phyloP scores from a whole-genome alignment of 2,113 vertebrate genomes.

The Typhlomys cinereus region DNA sequence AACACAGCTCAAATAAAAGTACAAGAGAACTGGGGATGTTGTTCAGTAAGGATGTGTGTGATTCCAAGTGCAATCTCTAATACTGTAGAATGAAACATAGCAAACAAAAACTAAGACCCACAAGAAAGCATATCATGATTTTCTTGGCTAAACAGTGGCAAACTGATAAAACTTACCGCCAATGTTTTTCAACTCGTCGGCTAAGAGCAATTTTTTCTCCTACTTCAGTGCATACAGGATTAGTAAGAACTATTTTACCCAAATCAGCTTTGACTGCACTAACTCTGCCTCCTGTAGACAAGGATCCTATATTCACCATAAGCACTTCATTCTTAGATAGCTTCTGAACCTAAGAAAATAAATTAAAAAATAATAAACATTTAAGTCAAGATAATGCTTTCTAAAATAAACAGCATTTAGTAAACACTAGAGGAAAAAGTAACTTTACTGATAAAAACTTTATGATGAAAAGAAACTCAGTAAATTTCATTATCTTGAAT shows the following conservation, averaged over 20 bases:
- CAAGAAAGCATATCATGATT: no score
- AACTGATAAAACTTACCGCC: slow-evolving; percentile 91
- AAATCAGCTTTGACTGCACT: slow-evolving; percentile 98
- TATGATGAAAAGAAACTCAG: no score
- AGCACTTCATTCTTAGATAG: slow-evolving; percentile 98
- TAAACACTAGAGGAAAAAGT: neutral
- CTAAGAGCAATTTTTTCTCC: slow-evolving; percentile 99
- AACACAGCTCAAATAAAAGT: no score
- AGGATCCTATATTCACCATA: slow-evolving; percentile 99
- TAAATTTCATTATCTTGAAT: no score
- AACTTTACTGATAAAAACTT: no score
- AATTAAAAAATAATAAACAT: neutral
- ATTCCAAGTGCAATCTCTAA: no score
- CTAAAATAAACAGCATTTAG: neutral
- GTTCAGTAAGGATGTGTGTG: no score
- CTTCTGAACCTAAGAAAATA: slow-evolving; percentile 94
- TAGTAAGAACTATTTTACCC: slow-evolving; percentile 98
- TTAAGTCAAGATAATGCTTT: slow-evolving; percentile 38
- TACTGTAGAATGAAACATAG: no score
- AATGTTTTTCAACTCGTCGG: slow-evolving; percentile 98
- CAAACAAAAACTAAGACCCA: no score
- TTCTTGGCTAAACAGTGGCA: neutral
- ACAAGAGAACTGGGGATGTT: no score
- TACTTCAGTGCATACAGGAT: slow-evolving; percentile 99
- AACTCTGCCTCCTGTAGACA: slow-evolving; percentile 97